Evolutionary conservation across 2,797 vertebrate genomes (phyloP).

Genomic region (Lates japonicus): DNA sequence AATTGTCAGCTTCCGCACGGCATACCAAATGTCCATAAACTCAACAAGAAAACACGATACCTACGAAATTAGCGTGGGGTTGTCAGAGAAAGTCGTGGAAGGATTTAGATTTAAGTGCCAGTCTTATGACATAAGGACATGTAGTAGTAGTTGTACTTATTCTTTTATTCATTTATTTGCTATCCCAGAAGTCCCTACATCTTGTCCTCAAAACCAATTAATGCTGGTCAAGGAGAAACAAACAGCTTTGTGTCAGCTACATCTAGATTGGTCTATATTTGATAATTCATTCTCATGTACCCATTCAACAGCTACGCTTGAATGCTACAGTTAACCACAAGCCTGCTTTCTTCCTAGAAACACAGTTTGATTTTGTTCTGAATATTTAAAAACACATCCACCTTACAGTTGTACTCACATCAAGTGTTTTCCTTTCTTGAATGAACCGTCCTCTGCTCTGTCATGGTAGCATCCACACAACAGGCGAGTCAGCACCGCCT

Average conservation of each 20-base stretch:
- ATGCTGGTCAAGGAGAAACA: neutral
- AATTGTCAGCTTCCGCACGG: too few relatives aligned
- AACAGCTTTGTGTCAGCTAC: neutral
- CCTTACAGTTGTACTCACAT: neutral
- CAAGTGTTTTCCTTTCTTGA: neutral
- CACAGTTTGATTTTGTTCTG: neutral
- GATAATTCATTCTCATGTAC: neutral
- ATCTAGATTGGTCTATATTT: neutral
- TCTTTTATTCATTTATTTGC: neutral
- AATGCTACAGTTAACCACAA: too few relatives aligned
- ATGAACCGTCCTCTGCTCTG: conserved; percentile 24
- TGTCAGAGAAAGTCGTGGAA: neutral
- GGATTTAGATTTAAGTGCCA: neutral
- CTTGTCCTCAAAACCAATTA: neutral
- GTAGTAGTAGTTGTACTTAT: neutral
- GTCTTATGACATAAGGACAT: neutral
- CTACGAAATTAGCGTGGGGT: neutral
- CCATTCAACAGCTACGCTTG: too few relatives aligned
- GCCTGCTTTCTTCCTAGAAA: neutral
- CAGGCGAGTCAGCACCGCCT: conserved; percentile 28
- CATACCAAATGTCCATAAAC: neutral
- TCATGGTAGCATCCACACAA: conserved; percentile 39
- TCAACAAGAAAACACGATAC: neutral
- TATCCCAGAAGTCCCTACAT: neutral
- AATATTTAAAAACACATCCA: neutral